Base-by-base conservation (phyloP, 2,113 vertebrate genomes). In the Alces alces region DNA sequence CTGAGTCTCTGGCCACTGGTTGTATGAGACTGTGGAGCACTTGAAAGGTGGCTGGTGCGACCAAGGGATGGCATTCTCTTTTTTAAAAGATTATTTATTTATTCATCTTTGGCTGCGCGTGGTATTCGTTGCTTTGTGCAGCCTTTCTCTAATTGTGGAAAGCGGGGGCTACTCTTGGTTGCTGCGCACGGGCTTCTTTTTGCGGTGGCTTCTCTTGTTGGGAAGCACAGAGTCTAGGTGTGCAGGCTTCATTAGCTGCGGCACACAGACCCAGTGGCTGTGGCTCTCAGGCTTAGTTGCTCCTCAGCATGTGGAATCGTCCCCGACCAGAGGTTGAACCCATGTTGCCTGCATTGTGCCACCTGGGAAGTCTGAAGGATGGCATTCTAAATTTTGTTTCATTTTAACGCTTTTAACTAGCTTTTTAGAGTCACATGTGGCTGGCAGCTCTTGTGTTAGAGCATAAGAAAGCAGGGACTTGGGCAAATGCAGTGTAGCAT, bases 41-140 rank as follows among this genome's bases (percentile, higher is more conserved):
- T 33, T 85, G 50, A 70, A 57, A 86, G 45, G 28, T 64, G 25
- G 52, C n/a, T 54, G 8, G 12, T 64, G 82, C 0, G 3, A 47
- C 7, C 0, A 6, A 55, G 30, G 28, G 60, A 6, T 17, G 17
- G 33, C 2, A 17, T 61, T 85, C 76, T 52, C 7, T 43, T 25
- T 73, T 39, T 7, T 1, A 1, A 25, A 43, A 12, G 6, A 3
- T 11, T 70, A 36, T 73, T 19, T 21, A 36, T 66, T n/a, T 10
- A 5, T 70, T 25, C 7, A 25, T 43, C 21, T 43, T 23, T 14
- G 70, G 36, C 36, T 43, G 21, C 3, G 0, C 36, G 43, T 0
- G 0, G 19, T 73, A 36, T 39, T 36, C 2, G 0, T 12, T 23
- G n/a, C 64, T 70, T 10, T 2, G 4, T 23, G n/a, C 64, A 36